These are phyloP conservation scores for Calliphora vomitoria DNA, from an alignment of 2,888 invertebrate genomes.

Conservation along the genomic window DNA sequence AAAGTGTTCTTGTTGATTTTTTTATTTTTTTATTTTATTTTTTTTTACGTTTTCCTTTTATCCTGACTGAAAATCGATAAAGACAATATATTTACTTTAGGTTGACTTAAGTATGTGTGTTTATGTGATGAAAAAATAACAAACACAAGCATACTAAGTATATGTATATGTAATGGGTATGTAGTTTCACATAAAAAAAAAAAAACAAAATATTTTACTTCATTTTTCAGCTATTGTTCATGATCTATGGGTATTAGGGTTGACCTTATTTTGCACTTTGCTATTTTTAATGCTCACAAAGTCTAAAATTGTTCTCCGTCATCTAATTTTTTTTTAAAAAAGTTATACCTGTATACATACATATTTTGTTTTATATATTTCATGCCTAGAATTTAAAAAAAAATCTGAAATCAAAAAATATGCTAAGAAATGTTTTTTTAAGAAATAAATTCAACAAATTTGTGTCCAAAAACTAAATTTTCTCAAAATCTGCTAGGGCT, in stretches of 20 bases:
- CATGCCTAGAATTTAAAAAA: no score
- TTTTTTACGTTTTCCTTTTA: conserved; percentile 28
- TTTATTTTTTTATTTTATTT: background rate
- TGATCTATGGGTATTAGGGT: background rate
- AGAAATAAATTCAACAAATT: no score
- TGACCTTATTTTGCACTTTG: no score
- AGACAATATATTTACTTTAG: conserved; percentile 64
- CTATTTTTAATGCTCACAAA: no score
- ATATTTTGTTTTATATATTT: no score
- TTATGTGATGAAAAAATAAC: conserved; percentile 21
- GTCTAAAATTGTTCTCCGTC: no score
- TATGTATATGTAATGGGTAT: background rate
- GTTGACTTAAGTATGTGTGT: conserved; percentile 51
- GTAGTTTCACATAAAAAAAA: conserved; percentile 31
- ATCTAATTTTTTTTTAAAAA: no score
- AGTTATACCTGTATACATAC: no score
- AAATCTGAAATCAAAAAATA: no score
- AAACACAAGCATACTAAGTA: background rate
- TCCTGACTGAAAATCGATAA: conserved; percentile 66
- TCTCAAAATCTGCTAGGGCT: no score
- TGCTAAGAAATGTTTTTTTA: no score
- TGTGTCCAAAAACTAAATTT: no score
- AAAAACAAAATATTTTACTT: conserved; percentile 22
- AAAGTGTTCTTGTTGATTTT: conserved; percentile 37
- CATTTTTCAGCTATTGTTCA: conserved; percentile 39